Conservation (phyloP, 2,797 vertebrate species). For the Siniperca scherzeri region DNA sequence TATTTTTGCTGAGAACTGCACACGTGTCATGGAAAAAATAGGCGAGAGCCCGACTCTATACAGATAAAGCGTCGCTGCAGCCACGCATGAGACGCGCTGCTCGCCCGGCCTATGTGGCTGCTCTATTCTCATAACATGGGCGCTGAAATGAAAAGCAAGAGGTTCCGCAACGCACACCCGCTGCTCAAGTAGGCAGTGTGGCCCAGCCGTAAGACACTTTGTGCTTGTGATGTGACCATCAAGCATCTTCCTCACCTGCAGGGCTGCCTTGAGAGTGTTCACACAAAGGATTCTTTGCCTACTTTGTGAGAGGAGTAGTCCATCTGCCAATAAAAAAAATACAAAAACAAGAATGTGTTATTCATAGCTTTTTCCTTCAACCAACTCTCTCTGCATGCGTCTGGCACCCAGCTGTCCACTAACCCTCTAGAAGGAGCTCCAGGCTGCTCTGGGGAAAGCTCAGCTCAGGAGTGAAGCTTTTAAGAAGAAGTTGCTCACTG, state of each 20-base stretch:
- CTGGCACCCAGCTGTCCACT: slow-evolving; percentile 53
- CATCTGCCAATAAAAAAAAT: slow-evolving; percentile 85
- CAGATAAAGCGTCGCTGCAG: too few species aligned
- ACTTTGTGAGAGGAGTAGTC: slow-evolving; percentile 96
- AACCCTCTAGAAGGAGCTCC: slow-evolving; percentile 93
- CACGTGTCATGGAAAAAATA: too few species aligned
- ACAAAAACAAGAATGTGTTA: slow-evolving; percentile 20
- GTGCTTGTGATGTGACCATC: neutral
- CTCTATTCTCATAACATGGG: too few species aligned
- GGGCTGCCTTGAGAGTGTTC: slow-evolving; percentile 89
- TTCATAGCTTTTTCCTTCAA: slow-evolving; percentile 9
- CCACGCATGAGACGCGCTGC: too few species aligned
- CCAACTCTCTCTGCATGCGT: slow-evolving; percentile 4
- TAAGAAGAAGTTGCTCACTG: slow-evolving; percentile 90
- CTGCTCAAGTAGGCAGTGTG: too few species aligned
- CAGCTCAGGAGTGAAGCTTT: slow-evolving; percentile 91
- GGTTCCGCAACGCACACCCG: too few species aligned
- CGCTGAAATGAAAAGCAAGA: too few species aligned
- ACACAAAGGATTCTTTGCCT: slow-evolving; percentile 97
- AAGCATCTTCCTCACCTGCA: slow-evolving; percentile 86
- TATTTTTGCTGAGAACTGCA: too few species aligned
- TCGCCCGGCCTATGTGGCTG: too few species aligned
- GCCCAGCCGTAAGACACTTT: neutral
- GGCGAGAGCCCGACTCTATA: too few species aligned
- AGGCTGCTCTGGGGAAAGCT: slow-evolving; percentile 93